Evolutionary conservation across 1,140 invertebrate genomes (phyloP).

Genomic region (Aphelinus certus): DNA sequence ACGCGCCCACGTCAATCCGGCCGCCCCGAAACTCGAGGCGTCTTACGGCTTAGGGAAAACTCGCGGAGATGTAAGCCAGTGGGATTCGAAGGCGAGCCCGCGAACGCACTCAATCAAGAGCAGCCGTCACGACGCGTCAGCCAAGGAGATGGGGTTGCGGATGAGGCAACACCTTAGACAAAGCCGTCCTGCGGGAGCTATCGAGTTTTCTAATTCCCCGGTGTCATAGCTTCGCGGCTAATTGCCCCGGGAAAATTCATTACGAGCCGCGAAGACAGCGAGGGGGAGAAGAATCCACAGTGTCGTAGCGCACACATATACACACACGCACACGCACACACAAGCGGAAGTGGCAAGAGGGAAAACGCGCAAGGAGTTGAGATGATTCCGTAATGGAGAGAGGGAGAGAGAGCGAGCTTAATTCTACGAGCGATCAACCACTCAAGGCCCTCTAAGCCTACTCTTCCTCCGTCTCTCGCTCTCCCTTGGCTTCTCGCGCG

Average conservation of each 20-base stretch:
- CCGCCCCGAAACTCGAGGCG: conserved; percentile 35
- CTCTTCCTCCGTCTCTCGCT: conserved; percentile 27
- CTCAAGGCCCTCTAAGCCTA: conserved; percentile 46
- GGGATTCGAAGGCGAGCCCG: conserved; percentile 20
- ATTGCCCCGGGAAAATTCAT: conserved; percentile 63
- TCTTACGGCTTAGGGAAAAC: too few relatives aligned
- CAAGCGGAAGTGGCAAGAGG: conserved; percentile 29
- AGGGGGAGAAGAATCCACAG: background rate
- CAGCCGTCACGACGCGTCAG: background rate
- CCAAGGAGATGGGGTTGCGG: too few relatives aligned
- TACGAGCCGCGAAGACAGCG: conserved; percentile 48
- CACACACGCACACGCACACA: conserved; percentile 2
- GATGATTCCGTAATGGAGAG: conserved; percentile 50
- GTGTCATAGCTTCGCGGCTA: conserved; percentile 53
- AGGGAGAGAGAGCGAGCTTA: conserved; percentile 50
- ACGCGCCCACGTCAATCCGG: conserved; percentile 37
- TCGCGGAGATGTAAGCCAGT: too few relatives aligned
- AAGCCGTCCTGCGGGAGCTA: conserved; percentile 26
- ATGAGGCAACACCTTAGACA: background rate
- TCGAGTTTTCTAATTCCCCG: conserved; percentile 55
- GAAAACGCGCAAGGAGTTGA: conserved; percentile 41
- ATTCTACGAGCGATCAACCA: conserved; percentile 53
- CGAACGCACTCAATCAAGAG: conserved; percentile 24
- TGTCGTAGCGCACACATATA: conserved; percentile 18
- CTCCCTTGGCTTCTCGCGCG: conserved; percentile 18